Conservation (phyloP, 2,113 vertebrate species). For the Lucifuga dentata region DNA sequence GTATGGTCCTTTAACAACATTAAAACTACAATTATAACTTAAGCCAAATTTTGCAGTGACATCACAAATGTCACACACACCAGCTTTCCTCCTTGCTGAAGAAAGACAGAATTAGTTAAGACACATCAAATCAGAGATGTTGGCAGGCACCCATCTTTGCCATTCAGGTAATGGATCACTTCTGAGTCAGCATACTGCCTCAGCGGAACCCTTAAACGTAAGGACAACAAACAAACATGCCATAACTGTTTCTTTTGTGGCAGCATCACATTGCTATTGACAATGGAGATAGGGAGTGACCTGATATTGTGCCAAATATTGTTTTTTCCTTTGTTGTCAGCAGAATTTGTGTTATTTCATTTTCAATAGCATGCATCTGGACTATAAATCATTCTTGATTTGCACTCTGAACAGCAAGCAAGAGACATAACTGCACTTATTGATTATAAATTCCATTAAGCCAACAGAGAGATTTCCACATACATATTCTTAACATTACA, state of each 20-base stretch:
- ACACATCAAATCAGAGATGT: constrained; percentile 55
- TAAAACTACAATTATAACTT: neutral
- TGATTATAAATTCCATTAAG: no score
- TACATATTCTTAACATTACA: constrained; percentile 6
- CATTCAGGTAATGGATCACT: constrained; percentile 50
- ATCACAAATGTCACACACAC: constrained; percentile 31
- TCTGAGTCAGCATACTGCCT: constrained; percentile 63
- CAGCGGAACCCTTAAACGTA: constrained; percentile 2
- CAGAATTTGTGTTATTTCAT: neutral
- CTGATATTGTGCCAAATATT: neutral
- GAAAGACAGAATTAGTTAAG: constrained; percentile 49
- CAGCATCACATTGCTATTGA: neutral
- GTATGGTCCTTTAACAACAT: no score
- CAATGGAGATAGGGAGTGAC: neutral
- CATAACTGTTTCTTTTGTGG: neutral
- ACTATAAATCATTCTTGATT: neutral
- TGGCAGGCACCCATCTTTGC: constrained; percentile 39
- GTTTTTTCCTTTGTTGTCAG: neutral
- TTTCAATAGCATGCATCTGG: neutral
- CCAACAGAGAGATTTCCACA: neutral
- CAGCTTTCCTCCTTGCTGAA: constrained; percentile 27
- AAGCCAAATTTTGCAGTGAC: constrained; percentile 14
- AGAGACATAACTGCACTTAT: no score
- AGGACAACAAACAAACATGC: constrained; percentile 13
- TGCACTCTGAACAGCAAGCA: no score